Conservation (phyloP, 2,113 vertebrate genomes). For the Thunnus thynnus region DNA sequence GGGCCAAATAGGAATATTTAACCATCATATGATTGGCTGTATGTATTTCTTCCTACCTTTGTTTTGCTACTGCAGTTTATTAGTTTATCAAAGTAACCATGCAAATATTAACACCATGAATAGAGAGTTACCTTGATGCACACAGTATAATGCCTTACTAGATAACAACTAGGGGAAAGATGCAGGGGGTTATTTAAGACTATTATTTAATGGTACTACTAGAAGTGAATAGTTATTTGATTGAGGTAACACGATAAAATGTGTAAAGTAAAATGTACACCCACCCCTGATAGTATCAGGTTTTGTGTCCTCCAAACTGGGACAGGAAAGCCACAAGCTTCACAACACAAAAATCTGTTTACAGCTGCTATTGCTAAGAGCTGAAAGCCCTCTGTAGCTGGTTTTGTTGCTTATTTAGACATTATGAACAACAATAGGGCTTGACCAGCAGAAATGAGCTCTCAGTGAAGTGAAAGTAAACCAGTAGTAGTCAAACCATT, state of each 20-base stretch:
- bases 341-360: conserved; percentile 5
- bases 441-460: not conserved
- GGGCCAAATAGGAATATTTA: not conserved
- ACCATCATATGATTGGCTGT: not conserved
- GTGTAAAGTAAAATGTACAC: no score
- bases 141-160: no score
- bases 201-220: no score
- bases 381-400: not conserved
- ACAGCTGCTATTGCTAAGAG: not conserved
- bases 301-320: no score
- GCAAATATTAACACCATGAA: not conserved
- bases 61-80: not conserved
- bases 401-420: not conserved
- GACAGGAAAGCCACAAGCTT: not conserved
- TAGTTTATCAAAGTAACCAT: not conserved
- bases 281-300: no score
- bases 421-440: not conserved
- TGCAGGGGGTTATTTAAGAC: no score
- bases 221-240: not conserved
- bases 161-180: no score
- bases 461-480: not conserved
- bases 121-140: not conserved
- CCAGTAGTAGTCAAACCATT: not conserved
- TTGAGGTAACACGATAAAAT: no score
- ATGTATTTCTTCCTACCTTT: not conserved